Evolutionary conservation across 2,888 invertebrate species (phyloP).

Genomic region (Carcina quercana): DNA sequence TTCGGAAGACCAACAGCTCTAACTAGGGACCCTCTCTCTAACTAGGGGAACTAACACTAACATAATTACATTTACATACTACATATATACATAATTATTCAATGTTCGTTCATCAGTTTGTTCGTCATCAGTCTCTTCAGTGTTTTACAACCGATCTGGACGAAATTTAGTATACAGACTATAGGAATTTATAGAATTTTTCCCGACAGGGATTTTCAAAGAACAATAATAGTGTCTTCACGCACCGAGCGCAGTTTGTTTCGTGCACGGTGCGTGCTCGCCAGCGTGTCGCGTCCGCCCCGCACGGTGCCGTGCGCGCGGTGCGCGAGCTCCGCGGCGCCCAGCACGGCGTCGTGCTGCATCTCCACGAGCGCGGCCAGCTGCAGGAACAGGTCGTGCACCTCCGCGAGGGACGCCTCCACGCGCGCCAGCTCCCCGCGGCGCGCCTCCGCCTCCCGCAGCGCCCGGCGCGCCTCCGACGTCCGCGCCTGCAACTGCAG

Average conservation of each 20-base stretch:
- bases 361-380: conserved; percentile 87
- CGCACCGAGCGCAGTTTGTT: too few relatives aligned
- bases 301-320: neutral
- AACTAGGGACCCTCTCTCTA: too few relatives aligned
- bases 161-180: neutral
- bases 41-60: too few relatives aligned
- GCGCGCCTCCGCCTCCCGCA: conserved; percentile 87
- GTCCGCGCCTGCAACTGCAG: conserved; percentile 85
- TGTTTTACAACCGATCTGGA: neutral
- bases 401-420: conserved; percentile 84
- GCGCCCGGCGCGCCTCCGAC: conserved; percentile 80
- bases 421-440: conserved; percentile 88
- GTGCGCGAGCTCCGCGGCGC: neutral
- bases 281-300: neutral
- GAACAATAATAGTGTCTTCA: neutral
- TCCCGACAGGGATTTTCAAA: neutral
- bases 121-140: neutral
- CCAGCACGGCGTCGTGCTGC: conserved; percentile 61
- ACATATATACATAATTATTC: too few relatives aligned
- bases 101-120: too few relatives aligned
- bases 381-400: conserved; percentile 88
- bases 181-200: neutral
- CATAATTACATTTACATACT: too few relatives aligned
- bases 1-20: too few relatives aligned
- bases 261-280: too few relatives aligned